Evolutionary conservation across 2,888 invertebrate species (phyloP).

Genomic region (Acanthosepion pharaonis): DNA sequence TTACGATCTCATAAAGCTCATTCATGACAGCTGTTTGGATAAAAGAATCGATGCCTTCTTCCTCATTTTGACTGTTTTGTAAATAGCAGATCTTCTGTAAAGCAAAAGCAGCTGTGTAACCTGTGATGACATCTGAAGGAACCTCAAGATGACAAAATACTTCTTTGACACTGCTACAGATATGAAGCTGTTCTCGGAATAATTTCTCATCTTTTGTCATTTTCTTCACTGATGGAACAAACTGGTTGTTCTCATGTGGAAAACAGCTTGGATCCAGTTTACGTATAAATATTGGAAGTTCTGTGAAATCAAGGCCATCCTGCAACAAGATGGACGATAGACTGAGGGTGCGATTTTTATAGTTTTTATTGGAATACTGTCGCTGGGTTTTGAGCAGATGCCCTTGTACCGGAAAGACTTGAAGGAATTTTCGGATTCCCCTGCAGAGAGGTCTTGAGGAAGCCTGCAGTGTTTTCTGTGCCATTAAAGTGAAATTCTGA

Average conservation of each 20-base stretch:
- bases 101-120: constrained; percentile 61
- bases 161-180: constrained; percentile 61
- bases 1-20: constrained; percentile 76
- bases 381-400: not conserved
- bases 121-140: constrained; percentile 76
- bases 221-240: constrained; percentile 53
- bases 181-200: constrained; percentile 57
- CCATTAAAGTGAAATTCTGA: constrained; percentile 35
- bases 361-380: constrained; percentile 46
- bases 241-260: constrained; percentile 54
- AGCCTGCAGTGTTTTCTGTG: constrained; percentile 8
- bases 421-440: not conserved
- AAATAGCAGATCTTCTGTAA: constrained; percentile 60
- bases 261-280: constrained; percentile 67
- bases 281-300: constrained; percentile 81
- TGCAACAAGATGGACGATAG: constrained; percentile 80
- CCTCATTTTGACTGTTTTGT: constrained; percentile 60
- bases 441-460: not conserved
- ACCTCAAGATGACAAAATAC: constrained; percentile 76
- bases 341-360: constrained; percentile 63
- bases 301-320: constrained; percentile 81
- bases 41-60: constrained; percentile 71
- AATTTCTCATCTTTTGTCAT: constrained; percentile 57
- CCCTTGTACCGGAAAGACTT: not conserved
- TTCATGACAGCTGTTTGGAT: constrained; percentile 75